Conservation (phyloP, 1,140 invertebrate genomes). For the Apis florea region DNA sequence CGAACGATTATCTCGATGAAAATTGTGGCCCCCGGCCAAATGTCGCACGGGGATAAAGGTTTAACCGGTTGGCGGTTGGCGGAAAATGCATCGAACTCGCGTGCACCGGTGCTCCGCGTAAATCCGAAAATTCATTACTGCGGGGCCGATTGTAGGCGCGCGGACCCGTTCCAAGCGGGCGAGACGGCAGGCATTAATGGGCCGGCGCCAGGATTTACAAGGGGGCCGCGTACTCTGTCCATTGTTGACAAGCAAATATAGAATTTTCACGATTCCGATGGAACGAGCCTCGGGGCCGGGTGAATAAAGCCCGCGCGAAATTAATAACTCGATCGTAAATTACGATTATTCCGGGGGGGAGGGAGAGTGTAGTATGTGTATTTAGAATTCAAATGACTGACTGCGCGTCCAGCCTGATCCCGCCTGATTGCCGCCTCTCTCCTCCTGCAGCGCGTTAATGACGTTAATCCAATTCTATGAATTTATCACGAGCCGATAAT, state of each 20-base stretch:
- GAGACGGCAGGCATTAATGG: slow-evolving; percentile 59
- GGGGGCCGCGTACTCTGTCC: background rate
- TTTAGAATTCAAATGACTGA: slow-evolving; percentile 54
- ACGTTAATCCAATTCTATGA: slow-evolving; percentile 45
- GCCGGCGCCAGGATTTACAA: slow-evolving; percentile 61
- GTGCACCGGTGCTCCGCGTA: slow-evolving; percentile 66
- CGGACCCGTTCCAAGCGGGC: slow-evolving; percentile 25
- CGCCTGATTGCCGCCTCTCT: slow-evolving; percentile 14
- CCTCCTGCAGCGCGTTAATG: slow-evolving; percentile 12
- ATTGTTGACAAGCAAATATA: slow-evolving; percentile 67
- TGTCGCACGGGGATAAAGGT: slow-evolving; percentile 69
- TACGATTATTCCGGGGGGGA: slow-evolving; percentile 37
- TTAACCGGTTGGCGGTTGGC: slow-evolving; percentile 63
- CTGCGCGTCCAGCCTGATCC: slow-evolving; percentile 24
- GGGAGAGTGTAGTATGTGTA: background rate
- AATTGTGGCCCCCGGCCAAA: slow-evolving; percentile 65
- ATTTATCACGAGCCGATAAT: slow-evolving; percentile 49
- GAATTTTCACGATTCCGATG: slow-evolving; percentile 62
- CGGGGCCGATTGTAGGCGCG: slow-evolving; percentile 54
- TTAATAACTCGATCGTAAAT: slow-evolving; percentile 65
- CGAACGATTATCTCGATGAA: slow-evolving; percentile 62
- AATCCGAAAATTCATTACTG: slow-evolving; percentile 69
- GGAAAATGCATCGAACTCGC: slow-evolving; percentile 62
- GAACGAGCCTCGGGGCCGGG: background rate
- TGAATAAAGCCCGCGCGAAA: slow-evolving; percentile 54